Conservation (phyloP, 2,797 vertebrate species). For the Peromyscus attwateri region DNA sequence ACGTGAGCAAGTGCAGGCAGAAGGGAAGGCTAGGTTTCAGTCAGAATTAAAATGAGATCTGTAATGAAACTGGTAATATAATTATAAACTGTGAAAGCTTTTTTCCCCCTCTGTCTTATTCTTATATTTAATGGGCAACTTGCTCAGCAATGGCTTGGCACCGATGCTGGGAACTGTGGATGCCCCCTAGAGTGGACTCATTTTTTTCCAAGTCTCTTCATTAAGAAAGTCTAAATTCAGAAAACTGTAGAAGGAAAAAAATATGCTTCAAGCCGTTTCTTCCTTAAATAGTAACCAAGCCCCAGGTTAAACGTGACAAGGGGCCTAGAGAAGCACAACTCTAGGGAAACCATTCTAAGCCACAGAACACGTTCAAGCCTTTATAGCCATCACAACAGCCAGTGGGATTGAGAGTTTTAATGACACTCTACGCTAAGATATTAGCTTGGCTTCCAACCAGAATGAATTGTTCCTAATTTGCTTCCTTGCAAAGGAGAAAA, state of each 20-base stretch:
- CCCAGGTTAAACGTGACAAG: constrained; percentile 65
- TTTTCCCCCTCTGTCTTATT: not conserved
- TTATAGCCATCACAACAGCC: constrained; percentile 61
- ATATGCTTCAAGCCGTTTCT: constrained; percentile 73
- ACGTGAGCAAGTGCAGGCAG: constrained; percentile 83
- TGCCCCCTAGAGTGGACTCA: constrained; percentile 68
- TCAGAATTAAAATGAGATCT: constrained; percentile 87
- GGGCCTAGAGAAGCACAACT: not conserved
- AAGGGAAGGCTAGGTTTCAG: constrained; percentile 78
- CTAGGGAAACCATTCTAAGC: constrained; percentile 3
- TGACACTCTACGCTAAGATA: constrained; percentile 33
- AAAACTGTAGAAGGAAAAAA: constrained; percentile 69
- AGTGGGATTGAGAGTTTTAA: constrained; percentile 67
- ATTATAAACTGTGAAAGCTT: constrained; percentile 86
- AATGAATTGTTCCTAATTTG: constrained; percentile 75
- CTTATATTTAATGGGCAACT: constrained; percentile 76
- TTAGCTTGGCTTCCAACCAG: constrained; percentile 72
- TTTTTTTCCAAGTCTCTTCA: constrained; percentile 67
- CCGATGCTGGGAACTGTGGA: constrained; percentile 58
- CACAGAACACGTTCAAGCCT: constrained; percentile 69
- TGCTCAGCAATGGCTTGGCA: constrained; percentile 65
- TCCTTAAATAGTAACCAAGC: constrained; percentile 80
- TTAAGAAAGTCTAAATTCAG: constrained; percentile 71
- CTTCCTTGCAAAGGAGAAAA: constrained; percentile 75
- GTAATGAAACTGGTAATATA: constrained; percentile 87